A percentile compares a stretch with the other conserved stretches of the same genome.
Conservation (phyloP, 2,113 vertebrate genomes). For the Mus pahari region DNA sequence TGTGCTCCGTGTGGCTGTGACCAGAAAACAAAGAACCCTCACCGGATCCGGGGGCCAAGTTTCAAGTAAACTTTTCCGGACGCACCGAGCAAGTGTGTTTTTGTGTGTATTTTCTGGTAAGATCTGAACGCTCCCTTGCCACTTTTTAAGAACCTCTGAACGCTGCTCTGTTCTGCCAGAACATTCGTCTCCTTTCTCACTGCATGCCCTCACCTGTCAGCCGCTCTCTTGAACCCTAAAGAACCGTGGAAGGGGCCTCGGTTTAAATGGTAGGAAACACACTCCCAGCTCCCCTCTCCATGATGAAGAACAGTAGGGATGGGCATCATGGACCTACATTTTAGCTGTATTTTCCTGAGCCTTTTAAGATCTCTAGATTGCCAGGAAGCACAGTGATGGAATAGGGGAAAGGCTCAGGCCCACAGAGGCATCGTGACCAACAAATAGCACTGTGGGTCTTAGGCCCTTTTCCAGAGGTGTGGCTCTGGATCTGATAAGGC, state of each 20-base stretch:
- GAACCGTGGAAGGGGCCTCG: neutral
- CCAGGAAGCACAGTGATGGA: rapidly evolving
- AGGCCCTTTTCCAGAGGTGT: rapidly evolving
- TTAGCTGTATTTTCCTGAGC: neutral
- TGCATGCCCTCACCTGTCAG: constrained; percentile 28
- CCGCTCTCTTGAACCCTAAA: neutral
- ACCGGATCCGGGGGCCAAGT: constrained; percentile 41
- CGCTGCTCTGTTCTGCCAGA: neutral
- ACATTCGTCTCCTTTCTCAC: neutral
- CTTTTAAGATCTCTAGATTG: neutral
- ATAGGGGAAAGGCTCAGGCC: neutral
- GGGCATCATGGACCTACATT: rapidly evolving
- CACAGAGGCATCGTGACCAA: rapidly evolving
- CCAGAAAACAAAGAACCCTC: constrained; percentile 75
- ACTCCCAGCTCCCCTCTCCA: too few relatives aligned
- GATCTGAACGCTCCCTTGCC: neutral
- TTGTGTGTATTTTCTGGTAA: neutral
- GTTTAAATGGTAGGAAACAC: too few relatives aligned
- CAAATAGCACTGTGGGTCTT: neutral
- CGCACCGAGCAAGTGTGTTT: neutral
- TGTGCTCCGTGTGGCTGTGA: constrained; percentile 67
- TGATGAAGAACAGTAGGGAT: rapidly evolving
- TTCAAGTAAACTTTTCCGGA: constrained; percentile 52
- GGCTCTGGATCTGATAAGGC: neutral
- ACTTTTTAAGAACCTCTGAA: constrained; percentile 24